These are phyloP conservation scores for Dicrurus megarhynchus DNA, from an alignment of 2,113 vertebrate species.

Conservation along the genomic window DNA sequence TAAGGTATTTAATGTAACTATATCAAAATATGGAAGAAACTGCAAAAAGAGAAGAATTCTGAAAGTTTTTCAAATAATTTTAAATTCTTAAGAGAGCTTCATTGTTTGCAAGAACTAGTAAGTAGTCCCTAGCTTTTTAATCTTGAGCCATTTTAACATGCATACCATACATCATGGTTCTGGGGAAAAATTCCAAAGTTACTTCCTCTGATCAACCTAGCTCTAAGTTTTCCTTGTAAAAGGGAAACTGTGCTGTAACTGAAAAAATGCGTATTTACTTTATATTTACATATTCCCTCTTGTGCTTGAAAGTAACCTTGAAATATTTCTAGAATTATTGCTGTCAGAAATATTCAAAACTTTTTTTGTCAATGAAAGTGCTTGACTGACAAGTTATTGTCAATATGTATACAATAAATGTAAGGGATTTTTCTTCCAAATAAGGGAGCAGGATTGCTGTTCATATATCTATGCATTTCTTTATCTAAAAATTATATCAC, in stretches of 20 bases:
- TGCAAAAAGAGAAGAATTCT: not conserved
- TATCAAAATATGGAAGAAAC: not conserved
- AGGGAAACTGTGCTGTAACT: not conserved
- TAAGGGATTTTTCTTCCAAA: not conserved
- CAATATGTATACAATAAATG: not conserved
- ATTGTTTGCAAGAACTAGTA: not conserved
- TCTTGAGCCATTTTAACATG: not conserved
- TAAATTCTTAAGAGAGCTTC: not conserved
- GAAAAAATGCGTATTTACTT: not conserved
- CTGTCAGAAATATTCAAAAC: not conserved
- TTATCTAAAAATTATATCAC: not conserved
- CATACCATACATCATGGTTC: not conserved
- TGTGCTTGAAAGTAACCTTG: not conserved
- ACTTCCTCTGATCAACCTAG: not conserved
- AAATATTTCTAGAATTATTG: not conserved
- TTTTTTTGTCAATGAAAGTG: not conserved
- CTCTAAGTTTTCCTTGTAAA: not conserved
- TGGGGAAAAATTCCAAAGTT: not conserved
- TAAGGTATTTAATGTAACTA: not conserved
- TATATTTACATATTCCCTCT: not conserved
- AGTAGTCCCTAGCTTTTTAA: not conserved
- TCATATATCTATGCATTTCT: not conserved
- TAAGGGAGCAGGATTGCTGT: not conserved
- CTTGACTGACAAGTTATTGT: not conserved
- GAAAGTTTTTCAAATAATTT: not conserved